A percentile compares a stretch with the other conserved stretches of the same genome.
These are phyloP conservation scores for Rhagonycha fulva DNA, from an alignment of 2,888 invertebrate genomes.

Conservation along the genomic window DNA sequence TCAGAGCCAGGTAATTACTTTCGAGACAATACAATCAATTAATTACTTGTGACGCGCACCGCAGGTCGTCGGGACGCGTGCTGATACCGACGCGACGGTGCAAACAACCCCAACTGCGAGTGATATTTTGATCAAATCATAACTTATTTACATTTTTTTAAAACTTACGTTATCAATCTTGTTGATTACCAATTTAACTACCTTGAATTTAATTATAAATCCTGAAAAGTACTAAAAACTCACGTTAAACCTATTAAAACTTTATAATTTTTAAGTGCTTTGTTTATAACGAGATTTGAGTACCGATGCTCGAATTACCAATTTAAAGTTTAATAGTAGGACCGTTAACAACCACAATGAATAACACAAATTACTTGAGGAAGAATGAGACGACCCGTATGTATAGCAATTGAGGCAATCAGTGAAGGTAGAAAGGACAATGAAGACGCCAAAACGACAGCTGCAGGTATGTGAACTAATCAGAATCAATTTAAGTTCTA, in stretches of 20 bases:
- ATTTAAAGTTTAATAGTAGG: constrained; percentile 2
- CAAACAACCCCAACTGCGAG: constrained; percentile 34
- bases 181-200: neutral
- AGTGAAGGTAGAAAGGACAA: constrained; percentile 39
- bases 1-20: constrained; percentile 57
- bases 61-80: constrained; percentile 50
- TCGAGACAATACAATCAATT: constrained; percentile 58
- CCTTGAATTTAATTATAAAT: constrained; percentile 4
- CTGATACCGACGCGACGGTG: constrained; percentile 42
- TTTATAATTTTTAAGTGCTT: constrained; percentile 4
- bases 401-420: constrained; percentile 45
- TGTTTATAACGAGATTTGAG: constrained; percentile 3
- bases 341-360: constrained; percentile 21
- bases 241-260: constrained; percentile 2
- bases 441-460: constrained; percentile 48
- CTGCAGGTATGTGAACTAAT: constrained; percentile 56
- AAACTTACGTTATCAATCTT: neutral
- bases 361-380: constrained; percentile 28
- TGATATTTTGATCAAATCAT: constrained; percentile 23
- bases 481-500: constrained; percentile 55
- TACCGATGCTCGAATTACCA: constrained; percentile 4
- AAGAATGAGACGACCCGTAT: constrained; percentile 41
- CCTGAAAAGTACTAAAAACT: constrained; percentile 3
- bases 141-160: neutral
- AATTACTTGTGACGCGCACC: constrained; percentile 56